Evolutionary conservation across 2,888 invertebrate species (phyloP).

Genomic region (Sinotaia quadrata): DNA sequence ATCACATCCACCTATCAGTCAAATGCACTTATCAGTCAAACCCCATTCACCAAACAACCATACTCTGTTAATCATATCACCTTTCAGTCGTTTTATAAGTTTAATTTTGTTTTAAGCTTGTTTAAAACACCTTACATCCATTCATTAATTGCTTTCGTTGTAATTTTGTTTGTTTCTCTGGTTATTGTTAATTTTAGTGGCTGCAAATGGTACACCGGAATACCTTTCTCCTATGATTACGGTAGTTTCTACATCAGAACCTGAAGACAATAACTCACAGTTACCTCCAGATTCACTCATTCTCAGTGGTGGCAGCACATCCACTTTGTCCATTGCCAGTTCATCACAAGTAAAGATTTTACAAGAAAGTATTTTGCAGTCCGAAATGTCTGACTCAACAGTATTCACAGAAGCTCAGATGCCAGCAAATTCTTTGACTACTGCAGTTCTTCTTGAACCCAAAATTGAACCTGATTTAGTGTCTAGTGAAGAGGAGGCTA

Average conservation of each 20-base stretch:
- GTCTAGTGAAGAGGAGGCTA: not conserved
- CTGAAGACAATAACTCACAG: not conserved
- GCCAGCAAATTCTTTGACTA: not conserved
- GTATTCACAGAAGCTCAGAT: not conserved
- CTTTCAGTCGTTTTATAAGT: no score
- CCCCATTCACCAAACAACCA: no score
- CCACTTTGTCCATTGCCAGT: not conserved
- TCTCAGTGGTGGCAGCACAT: not conserved
- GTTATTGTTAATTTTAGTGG: not conserved
- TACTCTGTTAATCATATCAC: no score
- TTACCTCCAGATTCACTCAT: not conserved
- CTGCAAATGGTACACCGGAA: constrained; percentile 4
- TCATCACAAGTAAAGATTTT: not conserved
- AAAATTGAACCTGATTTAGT: not conserved
- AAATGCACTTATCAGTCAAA: no score
- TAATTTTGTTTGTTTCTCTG: no score
- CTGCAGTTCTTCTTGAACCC: not conserved
- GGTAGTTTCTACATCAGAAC: not conserved
- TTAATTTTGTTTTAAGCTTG: no score
- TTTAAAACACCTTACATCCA: no score
- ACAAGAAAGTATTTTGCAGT: not conserved
- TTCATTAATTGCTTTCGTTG: no score
- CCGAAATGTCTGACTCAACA: not conserved
- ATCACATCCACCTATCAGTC: no score
- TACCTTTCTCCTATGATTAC: constrained; percentile 12